A percentile compares a stretch with the other conserved stretches of the same genome.
Conservation (phyloP, 1,140 invertebrate species). For the Dreissena polymorpha region DNA sequence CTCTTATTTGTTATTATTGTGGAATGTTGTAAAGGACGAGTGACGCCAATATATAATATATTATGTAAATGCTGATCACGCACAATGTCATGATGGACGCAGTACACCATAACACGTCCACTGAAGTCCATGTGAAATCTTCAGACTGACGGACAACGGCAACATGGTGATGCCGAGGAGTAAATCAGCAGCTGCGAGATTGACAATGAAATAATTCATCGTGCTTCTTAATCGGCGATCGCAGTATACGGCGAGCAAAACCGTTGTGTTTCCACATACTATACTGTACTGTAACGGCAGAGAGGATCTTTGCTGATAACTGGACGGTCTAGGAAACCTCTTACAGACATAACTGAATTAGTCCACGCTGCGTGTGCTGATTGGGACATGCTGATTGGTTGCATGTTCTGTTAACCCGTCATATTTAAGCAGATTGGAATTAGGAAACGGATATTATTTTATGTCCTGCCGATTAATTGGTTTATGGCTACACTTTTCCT, state of each 20-base stretch:
- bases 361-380: no score
- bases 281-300: constrained; percentile 75
- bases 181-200: constrained; percentile 76
- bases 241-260: constrained; percentile 83
- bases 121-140: constrained; percentile 83
- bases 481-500: no score
- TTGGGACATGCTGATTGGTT: no score
- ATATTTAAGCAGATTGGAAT: no score
- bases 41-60: constrained; percentile 84
- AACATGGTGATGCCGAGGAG: constrained; percentile 82
- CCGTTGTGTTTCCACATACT: constrained; percentile 83
- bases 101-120: constrained; percentile 97
- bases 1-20: constrained; percentile 82
- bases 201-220: constrained; percentile 78
- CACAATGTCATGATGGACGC: constrained; percentile 98
- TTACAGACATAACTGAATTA: no score
- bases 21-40: constrained; percentile 74
- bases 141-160: constrained; percentile 83
- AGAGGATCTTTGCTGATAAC: no score
- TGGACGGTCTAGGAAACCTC: no score
- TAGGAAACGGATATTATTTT: no score
- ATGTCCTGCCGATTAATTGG: no score
- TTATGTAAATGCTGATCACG: constrained; percentile 96
- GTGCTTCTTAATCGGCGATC: constrained; percentile 81
- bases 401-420: no score